Percentiles rank a stretch among this genome's conserved stretches.
These are phyloP conservation scores for Tribolium castaneum DNA, from an alignment of 1,140 invertebrate genomes.

Conservation along the genomic window DNA sequence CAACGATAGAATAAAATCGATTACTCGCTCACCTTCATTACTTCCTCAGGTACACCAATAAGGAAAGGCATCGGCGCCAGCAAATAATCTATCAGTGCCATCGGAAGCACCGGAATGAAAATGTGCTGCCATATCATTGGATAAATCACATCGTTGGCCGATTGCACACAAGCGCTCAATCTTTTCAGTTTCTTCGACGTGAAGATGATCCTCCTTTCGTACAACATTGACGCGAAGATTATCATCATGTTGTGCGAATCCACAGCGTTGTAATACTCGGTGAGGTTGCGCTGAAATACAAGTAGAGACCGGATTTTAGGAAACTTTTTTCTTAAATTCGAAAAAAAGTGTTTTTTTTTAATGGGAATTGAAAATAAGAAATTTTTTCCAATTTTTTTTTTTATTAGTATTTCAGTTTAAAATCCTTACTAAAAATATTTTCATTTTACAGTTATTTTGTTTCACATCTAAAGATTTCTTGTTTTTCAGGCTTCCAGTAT, in stretches of 20 bases:
- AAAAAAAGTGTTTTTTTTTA: no score
- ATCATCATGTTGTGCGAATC: constrained; percentile 93
- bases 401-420: no score
- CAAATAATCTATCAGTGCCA: constrained; percentile 89
- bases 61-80: constrained; percentile 95
- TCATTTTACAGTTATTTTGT: no score
- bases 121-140: constrained; percentile 99
- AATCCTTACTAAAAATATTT: no score
- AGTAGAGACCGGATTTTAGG: no score
- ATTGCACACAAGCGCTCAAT: constrained; percentile 93
- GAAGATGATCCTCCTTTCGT: constrained; percentile 92
- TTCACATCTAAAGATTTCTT: no score
- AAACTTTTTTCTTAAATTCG: no score
- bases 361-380: no score
- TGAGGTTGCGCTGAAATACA: constrained; percentile 92
- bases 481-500: no score
- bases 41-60: constrained; percentile 88
- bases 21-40: constrained; percentile 77
- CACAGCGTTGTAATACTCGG: constrained; percentile 95
- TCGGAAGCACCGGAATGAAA: constrained; percentile 93
- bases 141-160: constrained; percentile 92
- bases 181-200: constrained; percentile 87
- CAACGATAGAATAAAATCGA: not conserved
- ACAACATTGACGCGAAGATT: constrained; percentile 93
- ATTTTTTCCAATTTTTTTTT: no score